These are phyloP conservation scores for Xanthia togata DNA, from an alignment of 2,888 invertebrate species.

Conservation along the genomic window DNA sequence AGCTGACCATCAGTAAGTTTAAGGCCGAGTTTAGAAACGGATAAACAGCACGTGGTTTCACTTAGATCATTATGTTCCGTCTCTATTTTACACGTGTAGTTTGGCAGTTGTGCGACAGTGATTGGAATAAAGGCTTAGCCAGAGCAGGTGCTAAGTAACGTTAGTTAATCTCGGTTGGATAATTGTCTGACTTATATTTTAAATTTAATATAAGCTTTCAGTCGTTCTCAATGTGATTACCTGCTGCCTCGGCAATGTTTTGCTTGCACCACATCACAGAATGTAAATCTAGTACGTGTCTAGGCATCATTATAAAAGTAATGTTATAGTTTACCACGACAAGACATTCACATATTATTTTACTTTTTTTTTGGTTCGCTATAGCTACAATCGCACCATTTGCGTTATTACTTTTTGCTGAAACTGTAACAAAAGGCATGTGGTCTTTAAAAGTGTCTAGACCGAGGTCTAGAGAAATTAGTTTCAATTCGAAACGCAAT, in stretches of 20 bases:
- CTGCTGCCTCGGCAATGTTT: neutral
- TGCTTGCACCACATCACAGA: neutral
- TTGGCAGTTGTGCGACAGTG: neutral
- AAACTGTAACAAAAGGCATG: conserved; percentile 3
- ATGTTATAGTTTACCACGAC: neutral
- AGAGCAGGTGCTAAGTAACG: neutral
- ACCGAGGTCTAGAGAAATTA: conserved; percentile 20
- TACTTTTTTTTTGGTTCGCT: neutral
- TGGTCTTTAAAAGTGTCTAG: conserved; percentile 11
- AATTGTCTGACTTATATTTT: neutral
- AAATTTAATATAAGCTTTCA: neutral
- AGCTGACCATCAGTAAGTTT: conserved; percentile 76
- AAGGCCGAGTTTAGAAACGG: neutral
- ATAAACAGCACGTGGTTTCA: neutral
- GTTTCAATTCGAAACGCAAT: conserved; percentile 13
- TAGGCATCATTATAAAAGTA: conserved; percentile 4
- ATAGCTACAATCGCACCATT: neutral
- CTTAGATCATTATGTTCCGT: neutral
- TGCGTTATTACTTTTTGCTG: conserved; percentile 15
- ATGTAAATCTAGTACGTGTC: neutral
- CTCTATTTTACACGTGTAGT: neutral
- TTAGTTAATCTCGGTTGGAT: neutral
- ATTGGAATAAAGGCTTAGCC: neutral
- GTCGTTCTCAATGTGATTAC: neutral
- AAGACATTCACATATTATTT: neutral